A percentile compares a stretch with the other conserved stretches of the same genome.
Evolutionary conservation across 2,888 invertebrate species (phyloP).

Genomic region (Stratiomys singularior): DNA sequence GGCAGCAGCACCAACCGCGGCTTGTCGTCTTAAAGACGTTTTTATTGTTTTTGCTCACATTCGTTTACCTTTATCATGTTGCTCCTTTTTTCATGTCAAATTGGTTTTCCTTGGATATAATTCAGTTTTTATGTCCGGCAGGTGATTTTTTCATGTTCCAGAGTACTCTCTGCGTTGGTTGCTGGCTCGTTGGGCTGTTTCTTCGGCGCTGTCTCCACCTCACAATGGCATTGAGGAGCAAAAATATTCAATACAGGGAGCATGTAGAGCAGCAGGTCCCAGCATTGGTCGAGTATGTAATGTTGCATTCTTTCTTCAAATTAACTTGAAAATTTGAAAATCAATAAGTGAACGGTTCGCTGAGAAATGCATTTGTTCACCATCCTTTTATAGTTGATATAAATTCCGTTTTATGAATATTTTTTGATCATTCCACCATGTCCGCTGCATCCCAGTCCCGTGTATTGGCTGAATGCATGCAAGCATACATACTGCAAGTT

Average conservation of each 20-base stretch:
- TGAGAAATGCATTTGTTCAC: slow-evolving; percentile 9
- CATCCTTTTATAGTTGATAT: slow-evolving; percentile 27
- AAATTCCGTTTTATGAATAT: slow-evolving; percentile 16
- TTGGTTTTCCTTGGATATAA: slow-evolving; percentile 35
- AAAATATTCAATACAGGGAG: slow-evolving; percentile 36
- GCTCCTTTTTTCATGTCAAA: slow-evolving; percentile 38
- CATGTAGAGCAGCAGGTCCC: slow-evolving; percentile 30
- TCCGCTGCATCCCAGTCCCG: not conserved
- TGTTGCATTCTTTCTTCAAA: slow-evolving; percentile 26
- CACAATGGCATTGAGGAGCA: not conserved
- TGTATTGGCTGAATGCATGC: not conserved
- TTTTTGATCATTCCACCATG: not conserved
- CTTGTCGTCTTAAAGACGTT: slow-evolving; percentile 43
- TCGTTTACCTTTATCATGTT: slow-evolving; percentile 27
- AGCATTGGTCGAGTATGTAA: slow-evolving; percentile 31
- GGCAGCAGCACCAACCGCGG: slow-evolving; percentile 19
- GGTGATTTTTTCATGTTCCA: slow-evolving; percentile 42
- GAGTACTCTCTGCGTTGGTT: slow-evolving; percentile 8
- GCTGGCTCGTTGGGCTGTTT: not conserved
- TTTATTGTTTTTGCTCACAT: slow-evolving; percentile 43
- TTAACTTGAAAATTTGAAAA: slow-evolving; percentile 42
- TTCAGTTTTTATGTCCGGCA: slow-evolving; percentile 46
- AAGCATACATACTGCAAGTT: not conserved
- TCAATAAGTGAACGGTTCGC: slow-evolving; percentile 39
- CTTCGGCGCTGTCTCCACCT: not conserved